Evolutionary conservation across 2,888 invertebrate species (phyloP).

Genomic region (Crematogaster levior): DNA sequence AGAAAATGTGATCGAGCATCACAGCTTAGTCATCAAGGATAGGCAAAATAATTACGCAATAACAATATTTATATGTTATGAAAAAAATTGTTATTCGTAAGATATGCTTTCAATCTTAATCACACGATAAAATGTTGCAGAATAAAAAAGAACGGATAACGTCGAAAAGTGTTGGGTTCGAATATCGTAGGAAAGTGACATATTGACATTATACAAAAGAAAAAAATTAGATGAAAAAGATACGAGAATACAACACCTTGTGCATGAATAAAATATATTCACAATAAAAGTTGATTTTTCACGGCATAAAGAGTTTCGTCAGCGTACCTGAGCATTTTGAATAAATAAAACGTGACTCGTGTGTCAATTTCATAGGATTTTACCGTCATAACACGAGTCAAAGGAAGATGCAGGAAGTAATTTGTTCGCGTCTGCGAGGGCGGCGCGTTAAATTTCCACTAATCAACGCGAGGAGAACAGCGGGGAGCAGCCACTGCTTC

Average conservation of each 20-base stretch:
- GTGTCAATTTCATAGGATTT: constrained; percentile 7
- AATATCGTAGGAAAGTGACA: neutral
- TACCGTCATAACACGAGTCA: constrained; percentile 1
- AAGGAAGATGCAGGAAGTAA: constrained; percentile 20
- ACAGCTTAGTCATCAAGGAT: neutral
- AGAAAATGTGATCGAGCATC: constrained; percentile 1
- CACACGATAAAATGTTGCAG: neutral
- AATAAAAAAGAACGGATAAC: neutral
- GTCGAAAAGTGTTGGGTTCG: neutral
- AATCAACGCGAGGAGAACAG: constrained; percentile 39
- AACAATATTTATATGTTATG: neutral
- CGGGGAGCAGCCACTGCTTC: constrained; percentile 18
- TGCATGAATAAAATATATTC: neutral
- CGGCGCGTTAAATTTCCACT: constrained; percentile 46
- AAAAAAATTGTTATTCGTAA: neutral
- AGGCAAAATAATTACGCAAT: neutral
- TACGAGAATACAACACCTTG: neutral
- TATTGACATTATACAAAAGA: neutral
- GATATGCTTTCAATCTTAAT: neutral
- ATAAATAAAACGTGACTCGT: neutral
- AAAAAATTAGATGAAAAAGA: neutral
- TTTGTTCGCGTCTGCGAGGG: constrained; percentile 31
- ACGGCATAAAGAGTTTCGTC: neutral
- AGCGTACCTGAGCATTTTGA: neutral
- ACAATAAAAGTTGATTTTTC: neutral